Base-by-base conservation (phyloP, 1,140 invertebrate genomes). In the Formica exsecta region DNA sequence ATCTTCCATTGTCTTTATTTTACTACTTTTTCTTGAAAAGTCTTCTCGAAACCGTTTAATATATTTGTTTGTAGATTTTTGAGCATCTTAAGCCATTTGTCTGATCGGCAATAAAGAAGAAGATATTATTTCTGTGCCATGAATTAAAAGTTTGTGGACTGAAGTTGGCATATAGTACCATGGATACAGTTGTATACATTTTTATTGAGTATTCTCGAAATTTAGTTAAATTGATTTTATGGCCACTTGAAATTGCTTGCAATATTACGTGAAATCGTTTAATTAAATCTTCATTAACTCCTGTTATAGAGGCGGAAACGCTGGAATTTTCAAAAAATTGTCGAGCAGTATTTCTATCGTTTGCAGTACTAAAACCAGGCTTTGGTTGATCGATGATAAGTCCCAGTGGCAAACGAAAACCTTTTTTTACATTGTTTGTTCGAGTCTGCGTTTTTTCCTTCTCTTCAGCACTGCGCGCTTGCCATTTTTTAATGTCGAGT, bases 321-420 rank as follows among this genome's bases (percentile, higher is more conserved):
- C 91, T 64, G 1, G 83, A 62, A 87, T 94, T 68, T 54, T 64
- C 61, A 87, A 95, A 95, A 89, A 95, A 95, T 85, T 91, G 88
- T 76, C 92, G 83, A n/a, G 85, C 85, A 0, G 92, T 94, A 81
- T 95, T 95, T 8, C 91, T 89, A 19, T 73, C 71, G 65, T 87
- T 87, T 1, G 74, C 90, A 61, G 87, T 83, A 7, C 64, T 41
- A 44, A 48, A 73, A 1, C 41, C 66, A 32, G 41, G 44, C 3
- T 84, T 74, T 73, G 70, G 25, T 25, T 48, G 13, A 54, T 84
- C 61, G 0, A 84, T 25, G 1, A 51, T 22, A 22, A 74, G 25
- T 7, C 54, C 79, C 2, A 59, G 8, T 29, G 32, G 19, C 1
- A 6, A 1, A 16, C 38, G 16, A 3, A 81, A 70, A 32, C 2